Percentiles rank a stretch among this genome's conserved stretches.
These are phyloP conservation scores for Notospermus geniculatus DNA, from an alignment of 1,140 invertebrate species.

Conservation along the genomic window DNA sequence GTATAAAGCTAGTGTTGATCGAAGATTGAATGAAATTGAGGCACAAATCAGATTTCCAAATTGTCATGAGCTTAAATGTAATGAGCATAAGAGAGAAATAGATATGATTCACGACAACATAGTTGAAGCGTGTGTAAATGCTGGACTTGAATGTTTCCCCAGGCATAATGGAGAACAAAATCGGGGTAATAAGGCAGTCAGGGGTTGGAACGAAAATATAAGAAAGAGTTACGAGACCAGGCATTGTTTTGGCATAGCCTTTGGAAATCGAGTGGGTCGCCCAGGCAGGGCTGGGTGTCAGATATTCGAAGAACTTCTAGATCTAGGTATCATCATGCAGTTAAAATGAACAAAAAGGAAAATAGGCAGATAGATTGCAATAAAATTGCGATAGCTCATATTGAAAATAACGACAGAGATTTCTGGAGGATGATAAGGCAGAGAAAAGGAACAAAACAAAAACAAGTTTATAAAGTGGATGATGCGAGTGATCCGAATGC, in stretches of 20 bases:
- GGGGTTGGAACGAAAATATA: too few species aligned
- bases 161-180: too few species aligned
- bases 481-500: neutral
- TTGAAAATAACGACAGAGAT: neutral
- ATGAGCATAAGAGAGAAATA: too few species aligned
- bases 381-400: neutral
- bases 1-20: too few species aligned
- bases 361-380: neutral
- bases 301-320: neutral
- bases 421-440: neutral
- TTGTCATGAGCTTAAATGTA: too few species aligned
- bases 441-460: neutral
- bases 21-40: too few species aligned
- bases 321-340: neutral
- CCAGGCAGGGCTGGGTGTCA: neutral
- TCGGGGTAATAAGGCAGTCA: too few species aligned
- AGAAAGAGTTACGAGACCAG: too few species aligned
- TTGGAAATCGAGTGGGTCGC: neutral
- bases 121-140: too few species aligned
- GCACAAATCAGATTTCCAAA: too few species aligned
- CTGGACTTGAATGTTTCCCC: too few species aligned
- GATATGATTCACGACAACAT: too few species aligned
- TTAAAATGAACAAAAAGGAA: neutral
- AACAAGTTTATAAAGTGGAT: neutral
- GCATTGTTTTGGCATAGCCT: slow-evolving; percentile 1